Percentiles rank a stretch among this genome's conserved stretches.
Evolutionary conservation across 1,140 invertebrate species (phyloP).

Genomic region (Hycleus cichorii): DNA sequence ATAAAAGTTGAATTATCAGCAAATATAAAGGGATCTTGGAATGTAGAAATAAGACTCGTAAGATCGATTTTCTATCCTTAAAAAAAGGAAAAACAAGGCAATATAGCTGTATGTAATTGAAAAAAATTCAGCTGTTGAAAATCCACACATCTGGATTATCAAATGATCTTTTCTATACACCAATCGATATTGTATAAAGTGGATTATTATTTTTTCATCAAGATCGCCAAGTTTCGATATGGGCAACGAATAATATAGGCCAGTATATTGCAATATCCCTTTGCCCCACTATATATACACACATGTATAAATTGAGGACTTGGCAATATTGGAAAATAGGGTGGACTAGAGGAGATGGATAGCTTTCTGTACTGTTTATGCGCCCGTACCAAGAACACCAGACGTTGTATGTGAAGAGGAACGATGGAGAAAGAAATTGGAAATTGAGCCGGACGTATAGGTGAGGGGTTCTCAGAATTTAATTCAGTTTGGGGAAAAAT

Average conservation of each 20-base stretch:
- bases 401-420: conserved; percentile 9
- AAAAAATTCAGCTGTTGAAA: too few species aligned
- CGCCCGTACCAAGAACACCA: conserved; percentile 20
- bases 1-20: too few species aligned
- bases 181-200: conserved; percentile 21
- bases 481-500: conserved; percentile 19
- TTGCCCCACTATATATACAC: neutral
- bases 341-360: conserved; percentile 22
- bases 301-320: neutral
- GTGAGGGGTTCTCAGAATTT: conserved; percentile 14
- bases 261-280: conserved; percentile 22
- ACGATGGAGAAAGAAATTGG: conserved; percentile 25
- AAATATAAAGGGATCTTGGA: too few species aligned
- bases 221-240: conserved; percentile 14
- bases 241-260: conserved; percentile 26
- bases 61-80: too few species aligned
- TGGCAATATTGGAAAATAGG: conserved; percentile 21
- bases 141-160: conserved; percentile 1
- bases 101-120: too few species aligned
- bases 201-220: conserved; percentile 31
- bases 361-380: conserved; percentile 31
- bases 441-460: conserved; percentile 28
- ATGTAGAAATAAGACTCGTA: too few species aligned
- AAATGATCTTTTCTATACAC: conserved; percentile 5
- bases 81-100: too few species aligned